A percentile compares a stretch with the other conserved stretches of the same genome.
Conservation (phyloP, 37 sponge, comb jelly and placozoan species). For the Petrosia ficiformis region DNA sequence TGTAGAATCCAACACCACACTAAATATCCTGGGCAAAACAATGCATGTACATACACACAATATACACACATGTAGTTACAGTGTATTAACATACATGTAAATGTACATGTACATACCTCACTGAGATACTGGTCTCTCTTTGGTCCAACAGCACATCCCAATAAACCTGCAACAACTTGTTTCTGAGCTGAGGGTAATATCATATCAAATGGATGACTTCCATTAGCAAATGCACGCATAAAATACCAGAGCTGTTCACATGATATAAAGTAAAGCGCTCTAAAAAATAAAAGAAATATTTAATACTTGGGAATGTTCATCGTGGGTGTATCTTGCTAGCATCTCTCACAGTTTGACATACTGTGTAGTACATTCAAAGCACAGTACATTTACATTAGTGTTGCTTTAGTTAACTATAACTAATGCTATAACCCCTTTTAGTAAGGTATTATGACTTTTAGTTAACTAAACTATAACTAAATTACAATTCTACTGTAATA, state of each 20-base stretch:
- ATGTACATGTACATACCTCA: constrained; percentile 17
- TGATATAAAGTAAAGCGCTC: neutral
- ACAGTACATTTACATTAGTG: too few species aligned
- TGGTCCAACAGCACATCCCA: constrained; percentile 40
- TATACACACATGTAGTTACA: neutral
- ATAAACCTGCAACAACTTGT: constrained; percentile 28
- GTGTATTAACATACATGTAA: neutral
- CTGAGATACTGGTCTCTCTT: constrained; percentile 34
- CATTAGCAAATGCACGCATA: constrained; percentile 26
- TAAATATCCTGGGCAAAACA: too few species aligned
- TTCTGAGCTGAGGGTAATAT: constrained; percentile 41
- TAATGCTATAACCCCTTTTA: too few species aligned
- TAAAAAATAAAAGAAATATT: neutral
- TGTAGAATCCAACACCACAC: too few species aligned
- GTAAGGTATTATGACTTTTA: too few species aligned
- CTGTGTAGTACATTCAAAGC: too few species aligned
- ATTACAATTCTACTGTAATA: too few species aligned
- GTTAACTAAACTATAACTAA: too few species aligned
- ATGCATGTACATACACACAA: neutral
- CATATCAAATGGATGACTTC: constrained; percentile 8
- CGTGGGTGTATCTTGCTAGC: neutral
- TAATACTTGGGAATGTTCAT: neutral
- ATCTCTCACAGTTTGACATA: neutral
- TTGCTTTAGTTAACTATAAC: too few species aligned
- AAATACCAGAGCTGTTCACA: constrained; percentile 56